A percentile compares a stretch with the other conserved stretches of the same genome.
Conservation (phyloP, 2,797 vertebrate genomes). For the Catostomus latipinnis region DNA sequence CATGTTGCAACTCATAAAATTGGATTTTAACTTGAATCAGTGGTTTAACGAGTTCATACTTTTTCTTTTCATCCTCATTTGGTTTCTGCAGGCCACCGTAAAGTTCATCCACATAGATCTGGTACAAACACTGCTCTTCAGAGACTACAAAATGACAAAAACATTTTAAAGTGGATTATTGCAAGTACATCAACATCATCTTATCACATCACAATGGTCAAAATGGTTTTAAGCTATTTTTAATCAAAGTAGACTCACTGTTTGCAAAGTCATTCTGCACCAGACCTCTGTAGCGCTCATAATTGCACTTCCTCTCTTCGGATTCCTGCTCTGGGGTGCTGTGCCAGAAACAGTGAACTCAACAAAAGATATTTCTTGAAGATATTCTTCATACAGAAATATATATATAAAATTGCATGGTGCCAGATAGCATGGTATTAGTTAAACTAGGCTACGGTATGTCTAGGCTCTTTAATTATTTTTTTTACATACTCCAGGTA, state of each 20-base stretch:
- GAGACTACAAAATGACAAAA: slow-evolving; percentile 81
- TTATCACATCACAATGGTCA: slow-evolving; percentile 13
- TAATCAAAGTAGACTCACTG: slow-evolving; percentile 81
- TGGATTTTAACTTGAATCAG: background rate
- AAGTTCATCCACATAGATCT: slow-evolving; percentile 96
- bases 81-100: slow-evolving; percentile 94
- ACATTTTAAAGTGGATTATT: slow-evolving; percentile 29
- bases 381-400: too few species aligned
- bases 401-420: too few species aligned
- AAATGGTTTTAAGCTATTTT: background rate
- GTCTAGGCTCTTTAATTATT: too few species aligned
- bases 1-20: too few species aligned
- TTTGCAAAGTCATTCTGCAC: slow-evolving; percentile 97
- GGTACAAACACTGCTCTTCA: slow-evolving; percentile 97
- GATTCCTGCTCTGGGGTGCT: slow-evolving; percentile 91
- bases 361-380: background rate
- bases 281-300: slow-evolving; percentile 93
- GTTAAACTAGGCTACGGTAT: too few species aligned
- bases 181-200: background rate
- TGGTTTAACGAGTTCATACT: too few species aligned
- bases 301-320: slow-evolving; percentile 94
- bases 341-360: slow-evolving; percentile 34
- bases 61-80: slow-evolving; percentile 97
- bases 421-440: too few species aligned
- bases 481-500: background rate